Conservation (phyloP, 2,888 invertebrate genomes). For the Heliconius hortense region DNA sequence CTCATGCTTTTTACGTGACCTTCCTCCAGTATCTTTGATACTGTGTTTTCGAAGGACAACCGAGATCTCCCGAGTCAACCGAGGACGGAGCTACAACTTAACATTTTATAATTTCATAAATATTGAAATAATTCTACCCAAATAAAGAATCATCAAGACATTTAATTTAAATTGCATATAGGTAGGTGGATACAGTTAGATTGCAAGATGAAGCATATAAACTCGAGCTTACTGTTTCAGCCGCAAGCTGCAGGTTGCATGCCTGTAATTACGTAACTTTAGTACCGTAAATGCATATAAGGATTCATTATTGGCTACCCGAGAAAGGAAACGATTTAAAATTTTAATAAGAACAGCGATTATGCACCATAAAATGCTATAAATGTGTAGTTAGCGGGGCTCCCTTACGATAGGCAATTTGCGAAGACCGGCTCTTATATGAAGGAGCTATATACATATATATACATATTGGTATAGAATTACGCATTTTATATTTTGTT, state of each 20-base stretch:
- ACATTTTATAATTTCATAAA: background rate
- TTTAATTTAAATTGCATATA: background rate
- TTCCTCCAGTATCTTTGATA: no score
- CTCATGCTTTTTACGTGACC: no score
- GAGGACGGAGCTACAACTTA: no score
- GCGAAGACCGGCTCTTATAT: conserved; percentile 44
- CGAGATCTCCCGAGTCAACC: no score
- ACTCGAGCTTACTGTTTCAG: conserved; percentile 23
- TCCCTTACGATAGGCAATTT: conserved; percentile 57
- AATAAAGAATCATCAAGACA: background rate
- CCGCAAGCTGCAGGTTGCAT: conserved; percentile 11
- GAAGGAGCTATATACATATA: conserved; percentile 10
- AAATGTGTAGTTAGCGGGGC: conserved; percentile 75
- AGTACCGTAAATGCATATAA: conserved; percentile 50
- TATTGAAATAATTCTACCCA: background rate
- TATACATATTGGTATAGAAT: background rate
- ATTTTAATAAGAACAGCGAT: conserved; percentile 80
- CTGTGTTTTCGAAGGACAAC: no score
- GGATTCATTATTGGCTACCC: conserved; percentile 60
- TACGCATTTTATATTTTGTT: conserved; percentile 11
- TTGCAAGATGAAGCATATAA: conserved; percentile 9
- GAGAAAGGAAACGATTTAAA: conserved; percentile 74
- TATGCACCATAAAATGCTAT: conserved; percentile 75
- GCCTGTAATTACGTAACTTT: conserved; percentile 36
- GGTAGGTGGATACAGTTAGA: conserved; percentile 9